Evolutionary conservation across 2,888 invertebrate genomes (phyloP).

Genomic region (Drosophila anomelani): DNA sequence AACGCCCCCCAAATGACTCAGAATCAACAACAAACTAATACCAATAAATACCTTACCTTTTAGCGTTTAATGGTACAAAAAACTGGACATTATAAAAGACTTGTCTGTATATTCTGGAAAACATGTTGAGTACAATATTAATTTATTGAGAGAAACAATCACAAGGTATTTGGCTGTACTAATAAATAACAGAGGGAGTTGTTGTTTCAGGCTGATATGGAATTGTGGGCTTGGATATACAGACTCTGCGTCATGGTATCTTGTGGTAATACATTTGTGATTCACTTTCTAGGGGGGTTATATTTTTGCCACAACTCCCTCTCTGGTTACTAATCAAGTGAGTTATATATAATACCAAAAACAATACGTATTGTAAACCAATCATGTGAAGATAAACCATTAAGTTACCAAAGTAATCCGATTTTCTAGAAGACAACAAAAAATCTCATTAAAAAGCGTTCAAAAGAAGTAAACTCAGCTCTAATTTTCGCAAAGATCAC

Average conservation of each 20-base stretch:
- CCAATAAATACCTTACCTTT: slow-evolving; percentile 22
- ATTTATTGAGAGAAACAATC: slow-evolving; percentile 35
- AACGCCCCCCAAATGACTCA: slow-evolving; percentile 33
- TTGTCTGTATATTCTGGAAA: slow-evolving; percentile 12
- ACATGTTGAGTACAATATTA: slow-evolving; percentile 25
- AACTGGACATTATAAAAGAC: not conserved
- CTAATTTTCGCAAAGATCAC: not conserved
- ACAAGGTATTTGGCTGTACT: slow-evolving; percentile 24
- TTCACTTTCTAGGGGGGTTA: not conserved
- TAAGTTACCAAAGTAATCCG: slow-evolving; percentile 25
- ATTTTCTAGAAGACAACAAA: not conserved
- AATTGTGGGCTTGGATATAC: slow-evolving; percentile 9
- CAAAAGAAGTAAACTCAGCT: not conserved
- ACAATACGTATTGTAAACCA: slow-evolving; percentile 24
- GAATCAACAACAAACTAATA: slow-evolving; percentile 18
- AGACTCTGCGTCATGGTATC: slow-evolving; percentile 13
- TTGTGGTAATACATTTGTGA: slow-evolving; percentile 15
- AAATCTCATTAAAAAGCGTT: not conserved
- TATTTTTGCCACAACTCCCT: slow-evolving; percentile 13
- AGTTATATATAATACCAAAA: slow-evolving; percentile 16
- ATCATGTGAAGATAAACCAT: slow-evolving; percentile 5
- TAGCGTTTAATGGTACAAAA: slow-evolving; percentile 30
- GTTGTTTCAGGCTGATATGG: slow-evolving; percentile 32
- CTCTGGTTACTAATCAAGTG: not conserved
- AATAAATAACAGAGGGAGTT: slow-evolving; percentile 28